These are phyloP conservation scores for Monarcha castaneiventris DNA, from an alignment of 2,113 vertebrate genomes.

Conservation along the genomic window DNA sequence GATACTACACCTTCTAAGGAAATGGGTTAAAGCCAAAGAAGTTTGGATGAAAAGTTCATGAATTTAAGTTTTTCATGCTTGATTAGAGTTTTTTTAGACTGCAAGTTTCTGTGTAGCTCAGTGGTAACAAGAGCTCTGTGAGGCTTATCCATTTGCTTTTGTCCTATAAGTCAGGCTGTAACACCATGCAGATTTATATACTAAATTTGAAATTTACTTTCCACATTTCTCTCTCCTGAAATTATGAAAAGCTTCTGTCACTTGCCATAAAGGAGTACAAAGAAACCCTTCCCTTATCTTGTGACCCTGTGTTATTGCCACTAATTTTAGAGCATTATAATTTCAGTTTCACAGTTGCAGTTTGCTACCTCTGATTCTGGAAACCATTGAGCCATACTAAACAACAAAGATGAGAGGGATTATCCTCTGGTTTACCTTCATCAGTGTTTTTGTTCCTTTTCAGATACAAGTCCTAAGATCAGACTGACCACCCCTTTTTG, in stretches of 20 bases:
- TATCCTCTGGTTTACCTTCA: neutral
- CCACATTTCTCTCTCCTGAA: neutral
- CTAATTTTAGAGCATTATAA: neutral
- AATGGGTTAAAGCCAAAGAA: neutral
- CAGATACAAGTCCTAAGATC: neutral
- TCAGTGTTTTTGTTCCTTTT: neutral
- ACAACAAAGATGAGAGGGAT: neutral
- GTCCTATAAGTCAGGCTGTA: neutral
- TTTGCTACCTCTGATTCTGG: neutral
- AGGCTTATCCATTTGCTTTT: neutral
- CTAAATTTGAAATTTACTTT: neutral
- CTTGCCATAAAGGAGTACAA: neutral
- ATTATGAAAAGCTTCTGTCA: neutral
- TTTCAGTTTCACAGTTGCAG: neutral
- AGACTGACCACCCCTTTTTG: neutral
- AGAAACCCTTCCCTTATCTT: neutral
- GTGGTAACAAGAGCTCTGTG: neutral
- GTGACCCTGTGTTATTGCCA: neutral
- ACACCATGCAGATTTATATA: neutral
- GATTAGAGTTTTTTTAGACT: neutral
- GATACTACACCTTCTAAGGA: neutral
- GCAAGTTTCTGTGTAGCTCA: neutral
- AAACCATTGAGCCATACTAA: neutral
- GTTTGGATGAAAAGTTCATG: neutral
- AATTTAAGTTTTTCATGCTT: neutral